These are phyloP conservation scores for Oxygymnocypris stewartii DNA, from an alignment of 2,113 vertebrate genomes.

Conservation along the genomic window DNA sequence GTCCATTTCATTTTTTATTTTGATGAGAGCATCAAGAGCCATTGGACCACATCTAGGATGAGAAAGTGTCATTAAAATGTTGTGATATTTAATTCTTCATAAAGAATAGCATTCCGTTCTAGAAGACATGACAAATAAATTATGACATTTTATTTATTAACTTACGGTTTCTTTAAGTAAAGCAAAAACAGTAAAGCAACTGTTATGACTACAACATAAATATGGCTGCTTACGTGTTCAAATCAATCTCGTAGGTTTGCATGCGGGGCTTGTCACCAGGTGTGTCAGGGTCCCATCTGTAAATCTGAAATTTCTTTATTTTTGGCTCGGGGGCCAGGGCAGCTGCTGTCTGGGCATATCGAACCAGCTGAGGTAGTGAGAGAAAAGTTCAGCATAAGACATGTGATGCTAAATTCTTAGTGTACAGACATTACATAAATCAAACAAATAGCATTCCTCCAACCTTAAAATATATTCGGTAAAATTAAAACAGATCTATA, in stretches of 20 bases:
- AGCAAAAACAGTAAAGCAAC: neutral
- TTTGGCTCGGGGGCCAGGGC: conserved; percentile 71
- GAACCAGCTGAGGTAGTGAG: conserved; percentile 66
- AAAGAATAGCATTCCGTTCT: neutral
- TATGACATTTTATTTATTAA: neutral
- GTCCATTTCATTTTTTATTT: conserved; percentile 96
- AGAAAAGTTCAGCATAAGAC: neutral
- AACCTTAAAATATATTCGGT: neutral
- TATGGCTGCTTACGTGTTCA: conserved; percentile 80
- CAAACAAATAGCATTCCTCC: neutral
- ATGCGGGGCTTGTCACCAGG: conserved; percentile 90
- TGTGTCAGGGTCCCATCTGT: conserved; percentile 94
- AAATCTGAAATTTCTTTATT: conserved; percentile 92
- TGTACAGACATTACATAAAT: neutral
- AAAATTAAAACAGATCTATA: neutral
- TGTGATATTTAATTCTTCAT: neutral
- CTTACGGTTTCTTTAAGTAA: neutral
- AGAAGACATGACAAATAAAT: neutral
- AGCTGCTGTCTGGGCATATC: conserved; percentile 80
- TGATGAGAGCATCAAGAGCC: conserved; percentile 95
- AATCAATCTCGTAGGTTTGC: conserved; percentile 90
- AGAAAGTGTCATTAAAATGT: neutral
- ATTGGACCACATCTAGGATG: conserved; percentile 88
- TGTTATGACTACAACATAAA: neutral
- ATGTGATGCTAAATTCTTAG: neutral